Evolutionary conservation across 2,888 invertebrate species (phyloP), one percentile per base, ranked within the genome.

Genomic region (Apantesis nais): DNA sequence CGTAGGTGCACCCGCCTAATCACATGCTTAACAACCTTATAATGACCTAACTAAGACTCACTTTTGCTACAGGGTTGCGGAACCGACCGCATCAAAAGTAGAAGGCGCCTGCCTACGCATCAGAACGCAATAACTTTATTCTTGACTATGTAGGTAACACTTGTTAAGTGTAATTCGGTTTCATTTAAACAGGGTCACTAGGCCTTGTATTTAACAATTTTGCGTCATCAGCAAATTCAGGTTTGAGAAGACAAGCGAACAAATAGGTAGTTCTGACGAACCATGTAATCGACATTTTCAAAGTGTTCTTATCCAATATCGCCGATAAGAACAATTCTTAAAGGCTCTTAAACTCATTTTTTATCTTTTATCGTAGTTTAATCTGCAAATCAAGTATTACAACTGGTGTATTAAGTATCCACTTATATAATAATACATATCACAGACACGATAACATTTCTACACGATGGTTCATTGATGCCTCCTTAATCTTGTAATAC

Each of bases 1-100:
- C 86, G 94, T 95, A 90, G 94, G 94, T 90, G 91, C 88, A 86
- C 86, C 85, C 72, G 83, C 87, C 93, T 93, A 93, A 94, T 92
- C 91, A 83, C 86, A 84, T 86, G 83, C 92, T 91, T 90, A 93
- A 86, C 92, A 93, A 90, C 92, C 90, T 93, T 93, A 93, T 93
- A 92, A 92, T 90, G 90, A 90, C 89, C 90, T 84, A 76, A 86
- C 88, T 90, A 91, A 92, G 89, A 87, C 86, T 91, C 83, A 90
- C 85, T 91, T 92, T 92, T 86, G 89, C 83, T 83, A 82, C 86
- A 89, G 92, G 92, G 92, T 92, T 92, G 90, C 91, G 88, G 93
- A 92, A 91, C 84, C 79, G 80, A 86, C 84, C 77, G 86, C 85
- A 84, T 89, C 87, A 88, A 88, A 90, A 86, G 86, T 86, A 87